Percentiles rank a stretch among this genome's conserved stretches.
These are phyloP conservation scores for Colossoma macropomum DNA, from an alignment of 2,113 vertebrate genomes.

Conservation along the genomic window DNA sequence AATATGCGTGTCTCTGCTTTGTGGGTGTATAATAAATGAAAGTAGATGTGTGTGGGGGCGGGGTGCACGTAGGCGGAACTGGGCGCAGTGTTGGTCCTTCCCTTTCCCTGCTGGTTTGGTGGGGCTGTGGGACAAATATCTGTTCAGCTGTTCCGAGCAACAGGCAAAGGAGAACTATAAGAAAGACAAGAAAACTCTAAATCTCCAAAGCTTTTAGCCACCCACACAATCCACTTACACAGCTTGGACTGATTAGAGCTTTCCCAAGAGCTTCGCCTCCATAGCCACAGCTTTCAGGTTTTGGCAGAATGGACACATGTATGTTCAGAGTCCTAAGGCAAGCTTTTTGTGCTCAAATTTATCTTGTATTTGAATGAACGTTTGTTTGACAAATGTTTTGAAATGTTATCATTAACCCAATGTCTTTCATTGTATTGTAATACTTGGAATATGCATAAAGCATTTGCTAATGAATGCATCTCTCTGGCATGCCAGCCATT, in stretches of 20 bases:
- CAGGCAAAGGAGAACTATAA: conserved; percentile 19
- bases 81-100: conserved; percentile 48
- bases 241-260: conserved; percentile 55
- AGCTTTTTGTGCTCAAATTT: not conserved
- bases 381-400: not conserved
- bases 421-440: no score
- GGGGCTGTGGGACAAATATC: conserved; percentile 29
- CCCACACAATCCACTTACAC: conserved; percentile 45
- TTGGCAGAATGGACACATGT: conserved; percentile 20
- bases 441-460: no score
- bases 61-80: conserved; percentile 63
- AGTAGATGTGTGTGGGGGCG: not conserved
- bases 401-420: not conserved
- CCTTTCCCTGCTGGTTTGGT: conserved; percentile 15
- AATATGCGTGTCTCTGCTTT: conserved; percentile 40
- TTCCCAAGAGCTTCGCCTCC: conserved; percentile 45
- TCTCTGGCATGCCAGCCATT: no score
- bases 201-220: conserved; percentile 50
- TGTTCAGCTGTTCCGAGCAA: conserved; percentile 46
- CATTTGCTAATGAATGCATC: no score
- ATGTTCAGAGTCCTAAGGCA: not conserved
- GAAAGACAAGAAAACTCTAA: conserved; percentile 26
- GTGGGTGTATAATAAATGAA: conserved; percentile 49
- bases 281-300: not conserved
- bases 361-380: not conserved